Percentiles rank a stretch among this genome's conserved stretches.
Conservation (phyloP, 2,113 vertebrate species). For the Tretioscincus oriximinensis region DNA sequence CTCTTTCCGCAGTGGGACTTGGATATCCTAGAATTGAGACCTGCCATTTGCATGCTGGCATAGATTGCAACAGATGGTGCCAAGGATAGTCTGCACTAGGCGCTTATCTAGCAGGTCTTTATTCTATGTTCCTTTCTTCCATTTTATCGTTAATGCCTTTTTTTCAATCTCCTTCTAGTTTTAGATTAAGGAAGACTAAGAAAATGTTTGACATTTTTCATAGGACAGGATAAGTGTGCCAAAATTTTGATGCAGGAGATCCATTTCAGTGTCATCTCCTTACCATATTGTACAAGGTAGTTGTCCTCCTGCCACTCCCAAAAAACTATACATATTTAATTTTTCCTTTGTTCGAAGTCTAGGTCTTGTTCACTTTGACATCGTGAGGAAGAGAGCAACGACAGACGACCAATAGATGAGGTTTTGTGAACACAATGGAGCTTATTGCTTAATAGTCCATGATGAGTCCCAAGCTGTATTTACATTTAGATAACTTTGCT, state of each 20-base stretch:
- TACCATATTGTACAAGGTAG: neutral
- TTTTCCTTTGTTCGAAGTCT: neutral
- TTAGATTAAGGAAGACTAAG: neutral
- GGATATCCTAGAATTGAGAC: too few species aligned
- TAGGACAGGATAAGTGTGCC: neutral
- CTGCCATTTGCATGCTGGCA: too few species aligned
- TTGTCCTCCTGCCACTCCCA: neutral
- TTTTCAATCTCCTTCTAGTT: too few species aligned
- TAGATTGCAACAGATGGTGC: too few species aligned
- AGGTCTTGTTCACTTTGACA: slow-evolving; percentile 32
- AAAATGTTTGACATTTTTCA: neutral
- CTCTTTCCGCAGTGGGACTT: too few species aligned
- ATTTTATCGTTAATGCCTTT: neutral
- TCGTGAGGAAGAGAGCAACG: neutral
- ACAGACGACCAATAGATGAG: neutral
- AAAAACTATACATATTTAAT: slow-evolving; percentile 9
- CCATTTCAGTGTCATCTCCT: neutral
- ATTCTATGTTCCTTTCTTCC: neutral
- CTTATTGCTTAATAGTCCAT: slow-evolving; percentile 41
- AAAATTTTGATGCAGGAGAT: neutral
- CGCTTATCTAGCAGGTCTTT: too few species aligned
- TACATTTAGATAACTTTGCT: slow-evolving; percentile 55
- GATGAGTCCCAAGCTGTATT: slow-evolving; percentile 40
- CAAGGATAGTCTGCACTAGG: too few species aligned
- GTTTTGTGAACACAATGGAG: neutral